Base-by-base conservation (phyloP, 2,797 vertebrate species). In the Helostoma temminkii region DNA sequence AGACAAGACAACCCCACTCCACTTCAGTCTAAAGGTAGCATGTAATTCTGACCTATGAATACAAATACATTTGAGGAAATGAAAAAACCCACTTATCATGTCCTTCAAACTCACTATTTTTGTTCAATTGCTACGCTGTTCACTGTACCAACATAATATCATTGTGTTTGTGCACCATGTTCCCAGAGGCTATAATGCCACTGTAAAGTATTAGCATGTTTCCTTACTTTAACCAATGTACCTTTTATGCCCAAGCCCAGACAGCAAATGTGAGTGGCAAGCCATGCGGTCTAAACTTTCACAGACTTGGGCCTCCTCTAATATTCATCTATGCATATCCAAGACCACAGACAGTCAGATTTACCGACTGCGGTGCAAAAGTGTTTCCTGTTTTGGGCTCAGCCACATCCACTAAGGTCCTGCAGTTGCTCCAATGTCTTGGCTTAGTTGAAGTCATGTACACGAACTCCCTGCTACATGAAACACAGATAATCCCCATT, bases 351-450 rank as follows among this genome's bases (percentile, higher is more conserved):
- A 83, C 80, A 90, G 85, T 88, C 89, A 84, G 81, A 85, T 88
- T 92, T 92, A 93, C 86, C 47, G 79, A 89, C 85, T 90, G 89
- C 68, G 86, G 92, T 81, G 83, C 78, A 78, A 69, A 86, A 89
- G 86, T 76, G 87, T 92, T 93, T 94, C 92, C 92, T 89, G 92
- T 91, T 93, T 87, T 84, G 90, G 88, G 76, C 74, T 85, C 65
- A 81, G 85, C 89, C 91, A 93, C 90, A 92, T 93, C 90, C 91
- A 92, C 79, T 68, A 68, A 82, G 75, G 78, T 81, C 80, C 62
- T 78, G 76, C 70, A 65, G 73, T 71, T 41, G 25, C 53, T 74
- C 76, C 59, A 50, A 66, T 77, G 74, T 84, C 66, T 43, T 64
- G 42, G 80, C 82, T 76, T 64, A 42, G 80, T 83, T 74, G 9